These are phyloP conservation scores for Phrynocephalus forsythii DNA, from an alignment of 2,797 vertebrate species.

Conservation along the genomic window DNA sequence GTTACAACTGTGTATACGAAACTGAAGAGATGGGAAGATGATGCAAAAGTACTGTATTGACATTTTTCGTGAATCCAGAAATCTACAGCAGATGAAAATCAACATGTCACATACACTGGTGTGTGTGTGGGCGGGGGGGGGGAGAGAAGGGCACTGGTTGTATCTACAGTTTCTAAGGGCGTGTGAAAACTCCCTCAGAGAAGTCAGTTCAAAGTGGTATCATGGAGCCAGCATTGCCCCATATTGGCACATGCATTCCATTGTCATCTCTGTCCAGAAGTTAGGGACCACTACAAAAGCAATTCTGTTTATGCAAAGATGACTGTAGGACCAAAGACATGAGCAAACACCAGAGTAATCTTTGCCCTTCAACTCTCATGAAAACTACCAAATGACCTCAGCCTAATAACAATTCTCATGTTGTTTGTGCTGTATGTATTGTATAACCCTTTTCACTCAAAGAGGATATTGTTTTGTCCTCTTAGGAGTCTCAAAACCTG, in stretches of 20 bases:
- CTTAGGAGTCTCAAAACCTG: background rate
- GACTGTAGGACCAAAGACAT: background rate
- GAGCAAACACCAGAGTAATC: background rate
- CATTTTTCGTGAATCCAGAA: too few species aligned
- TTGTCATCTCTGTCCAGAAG: background rate
- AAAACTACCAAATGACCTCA: background rate
- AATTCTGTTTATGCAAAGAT: background rate
- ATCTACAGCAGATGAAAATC: too few species aligned
- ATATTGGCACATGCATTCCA: background rate
- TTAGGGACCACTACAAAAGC: background rate
- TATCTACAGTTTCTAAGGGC: background rate
- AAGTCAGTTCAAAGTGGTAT: background rate
- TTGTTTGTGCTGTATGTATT: background rate
- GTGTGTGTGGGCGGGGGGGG: too few species aligned
- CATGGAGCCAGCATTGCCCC: background rate
- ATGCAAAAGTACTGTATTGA: too few species aligned
- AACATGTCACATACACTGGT: too few species aligned
- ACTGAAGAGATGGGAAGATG: too few species aligned
- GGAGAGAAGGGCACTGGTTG: too few species aligned
- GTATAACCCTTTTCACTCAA: background rate
- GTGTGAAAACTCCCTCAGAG: background rate
- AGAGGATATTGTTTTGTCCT: background rate
- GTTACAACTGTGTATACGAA: too few species aligned
- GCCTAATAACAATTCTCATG: background rate
- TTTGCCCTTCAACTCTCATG: slow-evolving; percentile 3